Evolutionary conservation across 2,113 vertebrate species (phyloP).

Genomic region (Irena cyanogastra): DNA sequence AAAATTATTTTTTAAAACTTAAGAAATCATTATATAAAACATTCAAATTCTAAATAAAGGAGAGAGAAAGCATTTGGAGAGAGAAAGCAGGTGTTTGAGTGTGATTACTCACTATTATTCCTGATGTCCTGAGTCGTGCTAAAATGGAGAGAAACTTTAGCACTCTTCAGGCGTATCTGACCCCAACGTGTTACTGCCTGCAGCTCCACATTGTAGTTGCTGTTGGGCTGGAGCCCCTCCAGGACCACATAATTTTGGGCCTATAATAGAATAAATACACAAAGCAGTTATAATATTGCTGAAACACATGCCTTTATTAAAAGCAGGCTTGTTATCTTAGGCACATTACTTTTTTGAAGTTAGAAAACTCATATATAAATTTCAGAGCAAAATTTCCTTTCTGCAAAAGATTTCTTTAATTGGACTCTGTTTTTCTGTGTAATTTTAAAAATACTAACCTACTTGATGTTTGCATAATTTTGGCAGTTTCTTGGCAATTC

Average conservation of each 20-base stretch:
- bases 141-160: conserved; percentile 86
- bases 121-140: conserved; percentile 65
- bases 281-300: background rate
- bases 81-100: background rate
- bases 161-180: conserved; percentile 88
- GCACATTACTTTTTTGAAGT: background rate
- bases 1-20: background rate
- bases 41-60: background rate
- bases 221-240: conserved; percentile 83
- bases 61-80: background rate
- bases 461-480: background rate
- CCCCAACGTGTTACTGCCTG: conserved; percentile 92
- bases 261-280: conserved; percentile 62
- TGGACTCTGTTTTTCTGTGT: background rate
- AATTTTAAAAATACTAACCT: background rate
- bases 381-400: background rate
- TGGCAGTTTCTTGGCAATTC: background rate
- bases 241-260: conserved; percentile 81
- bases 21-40: background rate
- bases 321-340: conserved; percentile 6
- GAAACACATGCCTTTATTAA: background rate
- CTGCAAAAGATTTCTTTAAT: background rate
- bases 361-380: background rate
- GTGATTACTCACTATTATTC: conserved; percentile 71
- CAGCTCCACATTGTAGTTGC: conserved; percentile 85